Base-by-base conservation (phyloP, 2,888 invertebrate genomes). In the Scaptodrosophila latifasciaeformis region DNA sequence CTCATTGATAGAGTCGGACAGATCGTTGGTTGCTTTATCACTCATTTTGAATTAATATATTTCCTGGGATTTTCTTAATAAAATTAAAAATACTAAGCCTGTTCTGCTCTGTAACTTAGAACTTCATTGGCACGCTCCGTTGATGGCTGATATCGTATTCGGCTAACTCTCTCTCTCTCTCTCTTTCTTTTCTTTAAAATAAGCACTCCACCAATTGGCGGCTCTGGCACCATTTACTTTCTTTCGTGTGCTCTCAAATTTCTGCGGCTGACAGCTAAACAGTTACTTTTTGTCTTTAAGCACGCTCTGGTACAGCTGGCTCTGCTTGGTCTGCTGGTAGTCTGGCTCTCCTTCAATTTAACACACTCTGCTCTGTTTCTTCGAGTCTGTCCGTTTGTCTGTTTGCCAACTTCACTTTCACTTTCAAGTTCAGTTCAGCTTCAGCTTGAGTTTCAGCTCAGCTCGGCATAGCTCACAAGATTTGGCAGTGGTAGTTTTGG, bases 371-470 rank as follows among this genome's bases (percentile, higher is more conserved):
- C 13, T 31, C 13, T 24, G 10, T 40, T 31, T 43, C 37, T 40
- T 27, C 31, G 13, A 31, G 21, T 24, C 27, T 49, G 18, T 39
- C 9, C n/a, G 30, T 45, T 27, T 35, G 21, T 39, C 35, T 37
- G 9, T 13, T 17, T 37, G 37, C 15, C 56, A 74, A 70, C 81
- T 82, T 83, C 70, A 83, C 82, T 63, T 63, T 63, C 60, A 59
- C 59, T 79, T 82, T 80, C 81, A 74, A 79, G 81, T 78, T 81
- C 78, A 74, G 78, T 58, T 54, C 10, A 37, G 45, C 52, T 44
- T 34, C 50, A 49, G 59, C 58, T n/a, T n/a, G 50, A 31, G 29
- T 27, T 31, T 39, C 21, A 7, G 34, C 34, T 34, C 59, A 9
- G 62, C 45, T 65, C 63, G 46, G 54, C 17, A n/a, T n/a, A n/a